A percentile compares a stretch with the other conserved stretches of the same genome.
These are phyloP conservation scores for Holocentrus rufus DNA, from an alignment of 2,797 vertebrate genomes.

Conservation along the genomic window DNA sequence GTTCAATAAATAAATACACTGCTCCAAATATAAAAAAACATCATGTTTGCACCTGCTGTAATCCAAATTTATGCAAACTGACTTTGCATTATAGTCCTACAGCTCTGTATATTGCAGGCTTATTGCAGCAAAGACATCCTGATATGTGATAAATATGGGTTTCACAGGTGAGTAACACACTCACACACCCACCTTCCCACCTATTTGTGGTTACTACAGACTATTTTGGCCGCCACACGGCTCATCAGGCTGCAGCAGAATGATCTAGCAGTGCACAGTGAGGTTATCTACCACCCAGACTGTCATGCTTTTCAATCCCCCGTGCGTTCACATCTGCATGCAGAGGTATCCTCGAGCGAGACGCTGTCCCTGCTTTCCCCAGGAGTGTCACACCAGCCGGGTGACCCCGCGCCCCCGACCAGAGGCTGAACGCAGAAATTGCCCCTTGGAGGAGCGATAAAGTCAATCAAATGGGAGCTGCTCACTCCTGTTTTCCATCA, in stretches of 20 bases:
- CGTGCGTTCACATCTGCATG: too few relatives aligned
- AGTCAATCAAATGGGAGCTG: neutral
- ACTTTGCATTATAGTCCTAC: neutral
- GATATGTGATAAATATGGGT: neutral
- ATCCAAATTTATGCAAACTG: neutral
- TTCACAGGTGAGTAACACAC: neutral
- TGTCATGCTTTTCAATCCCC: too few relatives aligned
- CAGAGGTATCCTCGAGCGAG: too few relatives aligned
- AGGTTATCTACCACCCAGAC: too few relatives aligned
- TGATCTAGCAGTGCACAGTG: too few relatives aligned
- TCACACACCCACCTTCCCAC: neutral
- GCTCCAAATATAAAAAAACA: neutral
- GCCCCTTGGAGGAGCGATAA: too few relatives aligned
- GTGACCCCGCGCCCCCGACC: too few relatives aligned
- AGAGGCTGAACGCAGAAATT: too few relatives aligned
- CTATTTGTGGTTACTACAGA: neutral
- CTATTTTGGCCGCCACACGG: neutral
- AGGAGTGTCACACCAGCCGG: too few relatives aligned
- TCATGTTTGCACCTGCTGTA: neutral
- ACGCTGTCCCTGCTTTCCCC: too few relatives aligned
- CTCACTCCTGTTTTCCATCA: too few relatives aligned
- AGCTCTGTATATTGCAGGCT: neutral
- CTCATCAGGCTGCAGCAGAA: neutral
- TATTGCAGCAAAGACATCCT: neutral
- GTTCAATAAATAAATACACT: neutral